These are phyloP conservation scores for Busseola fusca DNA, from an alignment of 2,888 invertebrate species.

Conservation along the genomic window DNA sequence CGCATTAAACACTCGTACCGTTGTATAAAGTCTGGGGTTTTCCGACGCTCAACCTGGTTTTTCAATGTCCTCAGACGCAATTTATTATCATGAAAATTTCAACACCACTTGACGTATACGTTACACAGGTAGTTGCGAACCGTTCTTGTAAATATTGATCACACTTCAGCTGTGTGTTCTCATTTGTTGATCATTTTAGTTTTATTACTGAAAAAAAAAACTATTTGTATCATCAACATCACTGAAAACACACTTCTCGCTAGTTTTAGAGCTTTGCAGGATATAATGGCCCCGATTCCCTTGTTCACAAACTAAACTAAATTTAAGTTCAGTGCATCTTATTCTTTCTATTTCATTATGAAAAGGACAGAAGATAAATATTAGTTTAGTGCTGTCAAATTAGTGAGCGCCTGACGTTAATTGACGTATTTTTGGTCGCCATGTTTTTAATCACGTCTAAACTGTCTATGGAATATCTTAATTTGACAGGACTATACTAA, in stretches of 20 bases:
- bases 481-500: too few species aligned
- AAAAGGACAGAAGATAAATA: too few species aligned
- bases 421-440: too few species aligned
- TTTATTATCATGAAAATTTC: slow-evolving; percentile 58
- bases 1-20: slow-evolving; percentile 54
- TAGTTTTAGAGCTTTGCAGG: too few species aligned
- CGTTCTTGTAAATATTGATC: slow-evolving; percentile 15
- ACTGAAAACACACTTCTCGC: neutral
- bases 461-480: too few species aligned
- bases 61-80: slow-evolving; percentile 61
- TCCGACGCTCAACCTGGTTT: slow-evolving; percentile 73
- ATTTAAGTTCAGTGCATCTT: too few species aligned
- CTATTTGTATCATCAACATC: neutral
- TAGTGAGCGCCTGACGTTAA: too few species aligned
- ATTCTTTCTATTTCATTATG: too few species aligned
- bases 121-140: slow-evolving; percentile 19
- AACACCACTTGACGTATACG: slow-evolving; percentile 35
- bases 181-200: neutral
- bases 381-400: too few species aligned
- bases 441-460: too few species aligned
- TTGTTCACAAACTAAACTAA: too few species aligned
- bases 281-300: too few species aligned
- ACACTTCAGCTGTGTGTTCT: slow-evolving; percentile 7
- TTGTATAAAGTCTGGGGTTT: slow-evolving; percentile 72
- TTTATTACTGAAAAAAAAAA: neutral